These are phyloP conservation scores for Picus viridis DNA, from an alignment of 2,797 vertebrate species.

Conservation along the genomic window DNA sequence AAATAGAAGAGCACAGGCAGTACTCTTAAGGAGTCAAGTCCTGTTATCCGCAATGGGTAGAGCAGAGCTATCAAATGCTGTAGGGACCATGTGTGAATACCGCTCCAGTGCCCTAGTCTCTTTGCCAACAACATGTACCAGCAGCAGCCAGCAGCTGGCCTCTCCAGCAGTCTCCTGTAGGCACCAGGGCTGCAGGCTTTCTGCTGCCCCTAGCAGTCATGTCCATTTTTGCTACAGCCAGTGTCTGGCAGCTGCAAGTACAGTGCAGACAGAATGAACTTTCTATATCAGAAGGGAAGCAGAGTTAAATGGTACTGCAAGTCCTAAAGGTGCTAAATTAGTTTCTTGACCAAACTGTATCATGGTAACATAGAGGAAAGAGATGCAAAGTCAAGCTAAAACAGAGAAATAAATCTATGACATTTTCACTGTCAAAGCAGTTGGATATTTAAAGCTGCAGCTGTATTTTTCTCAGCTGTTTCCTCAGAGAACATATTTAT, in stretches of 20 bases:
- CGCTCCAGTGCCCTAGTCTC: background rate
- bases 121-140: background rate
- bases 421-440: background rate
- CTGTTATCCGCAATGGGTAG: background rate
- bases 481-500: background rate
- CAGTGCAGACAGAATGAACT: fast-evolving
- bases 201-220: background rate
- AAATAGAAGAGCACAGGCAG: background rate
- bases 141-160: background rate
- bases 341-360: background rate
- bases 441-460: background rate
- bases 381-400: background rate
- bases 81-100: fast-evolving
- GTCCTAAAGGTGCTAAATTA: background rate
- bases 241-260: background rate
- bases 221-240: background rate
- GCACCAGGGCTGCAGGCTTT: background rate
- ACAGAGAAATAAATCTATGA: background rate
- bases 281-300: background rate
- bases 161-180: background rate
- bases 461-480: background rate
- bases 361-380: background rate
- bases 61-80: background rate
- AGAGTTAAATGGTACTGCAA: background rate
- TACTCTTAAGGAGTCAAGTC: background rate